A percentile compares a stretch with the other conserved stretches of the same genome.
phyloP scores from a whole-genome alignment of 2,888 invertebrate species.

The Heterodera filipjevi region DNA sequence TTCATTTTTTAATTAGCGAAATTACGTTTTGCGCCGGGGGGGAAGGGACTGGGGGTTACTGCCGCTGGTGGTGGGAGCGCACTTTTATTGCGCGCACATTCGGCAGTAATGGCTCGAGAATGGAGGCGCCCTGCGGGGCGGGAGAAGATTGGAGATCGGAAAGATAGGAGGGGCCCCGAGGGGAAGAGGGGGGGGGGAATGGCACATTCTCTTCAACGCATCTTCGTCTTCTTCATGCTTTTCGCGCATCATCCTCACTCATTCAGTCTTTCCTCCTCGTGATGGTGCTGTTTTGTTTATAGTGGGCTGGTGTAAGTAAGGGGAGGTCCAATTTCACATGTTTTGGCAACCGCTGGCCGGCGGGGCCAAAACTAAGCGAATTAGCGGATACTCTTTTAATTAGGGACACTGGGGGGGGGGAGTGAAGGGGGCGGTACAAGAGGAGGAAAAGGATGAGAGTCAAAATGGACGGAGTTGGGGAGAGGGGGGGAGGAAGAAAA shows the following conservation, averaged over 20 bases:
- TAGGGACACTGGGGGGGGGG: neutral
- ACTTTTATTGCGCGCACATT: slow-evolving; percentile 9
- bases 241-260: neutral
- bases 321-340: slow-evolving; percentile 26
- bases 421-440: too few species aligned
- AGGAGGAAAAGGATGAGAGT: too few species aligned
- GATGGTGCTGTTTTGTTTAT: too few species aligned
- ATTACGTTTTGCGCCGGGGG: slow-evolving; percentile 27
- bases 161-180: neutral
- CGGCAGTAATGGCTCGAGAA: neutral
- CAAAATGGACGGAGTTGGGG: too few species aligned
- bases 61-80: neutral
- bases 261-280: too few species aligned
- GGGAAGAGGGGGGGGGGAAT: neutral
- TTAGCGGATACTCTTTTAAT: slow-evolving; percentile 21
- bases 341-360: slow-evolving; percentile 9
- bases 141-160: neutral
- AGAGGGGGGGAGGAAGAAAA: neutral
- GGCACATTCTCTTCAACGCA: neutral
- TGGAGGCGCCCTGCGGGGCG: neutral
- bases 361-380: slow-evolving; percentile 12
- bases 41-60: neutral
- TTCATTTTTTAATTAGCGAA: slow-evolving; percentile 34
- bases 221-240: slow-evolving; percentile 11
- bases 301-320: neutral